Base-by-base conservation (phyloP, 2,888 invertebrate species). In the Sminthurinus aureus region DNA sequence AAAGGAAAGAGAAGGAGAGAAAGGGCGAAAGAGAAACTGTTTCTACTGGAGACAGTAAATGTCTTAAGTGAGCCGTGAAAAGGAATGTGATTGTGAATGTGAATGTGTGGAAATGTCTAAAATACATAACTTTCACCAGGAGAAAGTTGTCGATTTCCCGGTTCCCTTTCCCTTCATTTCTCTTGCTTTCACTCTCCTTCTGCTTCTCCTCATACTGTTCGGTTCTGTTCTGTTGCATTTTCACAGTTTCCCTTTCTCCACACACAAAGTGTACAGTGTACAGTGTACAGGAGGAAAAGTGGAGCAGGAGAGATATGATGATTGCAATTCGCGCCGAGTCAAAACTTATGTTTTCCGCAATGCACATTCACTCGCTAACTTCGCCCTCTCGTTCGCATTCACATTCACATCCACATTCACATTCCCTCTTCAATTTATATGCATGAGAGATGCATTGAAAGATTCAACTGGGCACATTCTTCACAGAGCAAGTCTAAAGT, bases 381-480 rank as follows among this genome's bases (percentile, higher is more conserved):
- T 71, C 22, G 22, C 71, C 11, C 24, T 13, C 20, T 18, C 20
- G 22, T 71, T 71, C 52, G 52, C 58, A 58, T 58, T 18, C 58
- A 58, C n/a, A n/a, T n/a, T n/a, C 58, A 58, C 58, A 58, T 18
- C 2, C 58, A 58, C 58, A 38, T 6, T 38, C 38, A 58, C 58
- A 58, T 18, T 58, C 58, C 18, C 58, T 15, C 8, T 26, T 71
- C 71, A 71, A 71, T 71, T 71, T 71, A 71, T 71, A 71, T 71
- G 71, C 71, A 71, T 71, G 71, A 71, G 71, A 24, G 69, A 71
- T 13, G 71, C 71, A 24, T 24, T 22, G 11, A 69, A 69, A 22
- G 69, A 71, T 71, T 71, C 71, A 22, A 71, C 20, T 20, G 15
- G 22, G 71, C 11, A 58, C 58, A 15, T 58, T 38, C 38, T 9